Conservation (phyloP, 2,113 vertebrate species). For the Anarrhichthys ocellatus region DNA sequence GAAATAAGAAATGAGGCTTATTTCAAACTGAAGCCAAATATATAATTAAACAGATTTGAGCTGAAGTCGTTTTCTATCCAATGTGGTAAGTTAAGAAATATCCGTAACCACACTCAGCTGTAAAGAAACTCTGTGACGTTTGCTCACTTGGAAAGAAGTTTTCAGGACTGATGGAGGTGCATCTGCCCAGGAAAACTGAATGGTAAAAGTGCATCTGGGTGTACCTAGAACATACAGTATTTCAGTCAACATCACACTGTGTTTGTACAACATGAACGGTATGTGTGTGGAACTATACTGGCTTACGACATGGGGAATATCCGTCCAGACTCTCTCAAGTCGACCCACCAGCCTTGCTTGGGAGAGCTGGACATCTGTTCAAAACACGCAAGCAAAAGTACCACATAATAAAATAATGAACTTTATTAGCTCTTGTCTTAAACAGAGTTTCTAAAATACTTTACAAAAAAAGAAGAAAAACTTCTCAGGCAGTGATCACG, state of each 20-base stretch:
- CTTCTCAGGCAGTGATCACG: background rate
- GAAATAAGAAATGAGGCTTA: background rate
- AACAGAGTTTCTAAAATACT: background rate
- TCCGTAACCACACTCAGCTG: background rate
- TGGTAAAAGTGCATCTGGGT: constrained; percentile 51
- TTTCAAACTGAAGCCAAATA: background rate
- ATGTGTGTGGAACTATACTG: background rate
- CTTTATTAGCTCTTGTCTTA: background rate
- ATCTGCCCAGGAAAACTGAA: constrained; percentile 62
- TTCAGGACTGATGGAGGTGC: constrained; percentile 65
- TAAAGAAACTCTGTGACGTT: background rate
- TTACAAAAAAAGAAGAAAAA: background rate
- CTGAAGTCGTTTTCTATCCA: background rate
- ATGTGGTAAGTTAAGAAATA: background rate
- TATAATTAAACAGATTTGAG: background rate
- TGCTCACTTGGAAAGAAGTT: constrained; percentile 52
- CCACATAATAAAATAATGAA: background rate
- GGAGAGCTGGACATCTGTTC: constrained; percentile 33
- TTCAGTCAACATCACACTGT: constrained; percentile 11
- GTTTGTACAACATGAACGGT: background rate
- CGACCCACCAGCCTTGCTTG: constrained; percentile 74
- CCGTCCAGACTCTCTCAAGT: constrained; percentile 49
- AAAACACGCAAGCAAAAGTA: constrained; percentile 22
- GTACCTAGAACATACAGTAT: constrained; percentile 56
- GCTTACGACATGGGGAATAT: constrained; percentile 73